Percentiles rank a stretch among this genome's conserved stretches.
Conservation (phyloP, 92 coral and sea anemone genomes). For the Heliopora coerulea region DNA sequence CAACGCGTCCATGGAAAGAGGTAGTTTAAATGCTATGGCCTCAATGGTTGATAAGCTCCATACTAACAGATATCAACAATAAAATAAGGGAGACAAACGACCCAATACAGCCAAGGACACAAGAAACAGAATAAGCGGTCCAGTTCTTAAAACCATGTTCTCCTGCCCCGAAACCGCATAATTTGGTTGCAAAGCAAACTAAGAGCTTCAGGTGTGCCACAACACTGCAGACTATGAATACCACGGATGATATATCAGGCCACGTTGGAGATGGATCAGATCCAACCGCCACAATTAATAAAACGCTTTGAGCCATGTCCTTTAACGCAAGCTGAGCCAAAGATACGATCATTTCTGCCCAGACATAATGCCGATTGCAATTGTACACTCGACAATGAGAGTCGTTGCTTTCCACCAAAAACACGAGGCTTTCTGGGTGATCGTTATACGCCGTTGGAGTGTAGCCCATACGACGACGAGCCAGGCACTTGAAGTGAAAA, state of each 20-base stretch:
- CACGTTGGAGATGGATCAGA: background rate
- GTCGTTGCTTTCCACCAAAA: too few species aligned
- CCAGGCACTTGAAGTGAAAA: background rate
- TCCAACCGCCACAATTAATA: background rate
- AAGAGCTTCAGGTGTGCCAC: slow-evolving; percentile 15
- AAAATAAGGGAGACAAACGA: too few species aligned
- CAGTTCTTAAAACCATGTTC: slow-evolving; percentile 3
- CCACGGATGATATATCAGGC: background rate
- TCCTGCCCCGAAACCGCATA: slow-evolving; percentile 25
- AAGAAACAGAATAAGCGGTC: background rate
- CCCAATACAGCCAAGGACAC: background rate
- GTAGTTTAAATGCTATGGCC: too few species aligned
- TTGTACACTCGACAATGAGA: too few species aligned
- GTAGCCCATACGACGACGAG: too few species aligned
- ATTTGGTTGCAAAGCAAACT: slow-evolving; percentile 12
- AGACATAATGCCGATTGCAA: background rate
- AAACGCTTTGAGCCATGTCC: background rate
- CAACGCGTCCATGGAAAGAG: too few species aligned
- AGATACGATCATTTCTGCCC: background rate
- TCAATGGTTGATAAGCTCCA: too few species aligned
- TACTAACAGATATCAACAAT: too few species aligned
- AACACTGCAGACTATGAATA: slow-evolving; percentile 18
- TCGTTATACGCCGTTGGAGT: too few species aligned
- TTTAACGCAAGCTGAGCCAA: background rate
- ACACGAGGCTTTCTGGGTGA: too few species aligned